These are phyloP conservation scores for Eulemur albifrons DNA, from an alignment of 2,797 vertebrate genomes.

Conservation along the genomic window DNA sequence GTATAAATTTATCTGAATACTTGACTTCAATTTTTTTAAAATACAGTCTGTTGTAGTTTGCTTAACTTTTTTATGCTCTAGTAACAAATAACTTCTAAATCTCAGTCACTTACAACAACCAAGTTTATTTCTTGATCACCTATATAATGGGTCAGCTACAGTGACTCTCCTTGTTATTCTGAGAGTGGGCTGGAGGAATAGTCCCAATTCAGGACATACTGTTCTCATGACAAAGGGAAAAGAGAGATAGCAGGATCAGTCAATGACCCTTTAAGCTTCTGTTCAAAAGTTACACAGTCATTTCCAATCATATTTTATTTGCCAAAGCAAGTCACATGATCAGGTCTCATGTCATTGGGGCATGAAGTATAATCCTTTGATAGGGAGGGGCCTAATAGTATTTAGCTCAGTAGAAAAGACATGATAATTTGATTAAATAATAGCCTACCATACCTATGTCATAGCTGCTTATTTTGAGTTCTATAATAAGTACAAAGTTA, in stretches of 20 bases:
- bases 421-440: background rate
- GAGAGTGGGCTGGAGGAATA: background rate
- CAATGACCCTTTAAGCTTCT: background rate
- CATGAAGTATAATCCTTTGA: background rate
- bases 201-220: background rate
- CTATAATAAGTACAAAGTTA: background rate
- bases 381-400: background rate
- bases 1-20: slow-evolving; percentile 38
- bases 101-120: background rate
- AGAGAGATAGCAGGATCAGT: background rate
- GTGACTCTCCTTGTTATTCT: background rate
- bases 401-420: background rate
- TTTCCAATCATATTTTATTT: slow-evolving; percentile 11
- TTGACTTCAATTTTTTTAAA: slow-evolving; percentile 31
- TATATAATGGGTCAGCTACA: background rate
- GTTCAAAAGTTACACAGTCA: background rate
- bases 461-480: slow-evolving; percentile 23
- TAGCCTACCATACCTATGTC: background rate
- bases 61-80: slow-evolving; percentile 12
- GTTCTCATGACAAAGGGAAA: background rate
- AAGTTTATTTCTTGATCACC: background rate
- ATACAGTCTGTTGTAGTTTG: background rate
- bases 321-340: background rate
- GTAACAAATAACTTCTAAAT: slow-evolving; percentile 35
- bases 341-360: background rate